phyloP scores from a whole-genome alignment of 2,113 vertebrate species.

The Zingel zingel region DNA sequence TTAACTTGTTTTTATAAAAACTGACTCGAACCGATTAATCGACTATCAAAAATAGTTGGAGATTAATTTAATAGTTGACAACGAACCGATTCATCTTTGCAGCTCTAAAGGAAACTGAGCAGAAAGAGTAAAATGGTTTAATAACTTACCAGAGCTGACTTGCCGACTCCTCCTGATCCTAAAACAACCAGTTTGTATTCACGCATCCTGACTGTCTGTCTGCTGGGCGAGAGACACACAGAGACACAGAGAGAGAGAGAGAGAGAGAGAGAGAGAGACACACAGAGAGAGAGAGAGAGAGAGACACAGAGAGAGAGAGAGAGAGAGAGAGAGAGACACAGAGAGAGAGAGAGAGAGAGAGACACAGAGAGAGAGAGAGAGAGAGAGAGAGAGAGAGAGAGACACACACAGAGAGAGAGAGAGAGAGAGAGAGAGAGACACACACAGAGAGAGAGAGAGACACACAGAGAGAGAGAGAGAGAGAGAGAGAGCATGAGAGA shows the following conservation, averaged over 20 bases:
- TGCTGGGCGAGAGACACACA: constrained; percentile 42
- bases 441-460: background rate
- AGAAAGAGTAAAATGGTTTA: background rate
- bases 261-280: background rate
- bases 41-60: no score
- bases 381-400: background rate
- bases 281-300: background rate
- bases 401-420: background rate
- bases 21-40: no score
- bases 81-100: no score
- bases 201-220: constrained; percentile 80
- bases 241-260: constrained; percentile 13
- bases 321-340: background rate
- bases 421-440: background rate
- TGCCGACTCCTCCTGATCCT: constrained; percentile 81
- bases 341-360: background rate
- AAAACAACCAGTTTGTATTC: constrained; percentile 83
- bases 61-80: no score
- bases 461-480: background rate
- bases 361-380: background rate
- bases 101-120: background rate
- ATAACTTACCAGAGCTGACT: constrained; percentile 78
- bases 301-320: background rate
- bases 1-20: no score
- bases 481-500: background rate